Evolutionary conservation across 2,797 vertebrate genomes (phyloP).

Genomic region (Dromococcyx pavoninus): DNA sequence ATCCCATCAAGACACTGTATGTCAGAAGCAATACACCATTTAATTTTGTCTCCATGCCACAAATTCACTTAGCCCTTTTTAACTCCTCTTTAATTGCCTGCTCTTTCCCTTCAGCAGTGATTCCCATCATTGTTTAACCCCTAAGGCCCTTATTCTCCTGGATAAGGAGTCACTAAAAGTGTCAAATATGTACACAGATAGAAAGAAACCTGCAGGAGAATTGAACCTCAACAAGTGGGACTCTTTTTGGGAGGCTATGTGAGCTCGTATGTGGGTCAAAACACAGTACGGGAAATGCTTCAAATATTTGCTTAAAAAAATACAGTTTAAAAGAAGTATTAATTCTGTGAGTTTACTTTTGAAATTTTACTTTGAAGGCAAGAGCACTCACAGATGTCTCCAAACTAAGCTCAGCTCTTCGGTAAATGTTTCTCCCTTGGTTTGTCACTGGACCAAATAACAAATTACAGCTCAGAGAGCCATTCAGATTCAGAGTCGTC

Average conservation of each 20-base stretch:
- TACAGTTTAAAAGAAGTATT: neutral
- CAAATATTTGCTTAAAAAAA: neutral
- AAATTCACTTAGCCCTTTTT: neutral
- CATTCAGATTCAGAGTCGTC: neutral
- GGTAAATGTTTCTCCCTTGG: neutral
- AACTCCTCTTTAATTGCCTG: accelerated
- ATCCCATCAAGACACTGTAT: neutral
- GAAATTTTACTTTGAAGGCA: neutral
- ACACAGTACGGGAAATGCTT: accelerated
- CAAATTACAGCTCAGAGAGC: neutral
- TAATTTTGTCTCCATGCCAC: neutral
- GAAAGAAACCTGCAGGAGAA: neutral
- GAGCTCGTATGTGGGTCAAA: neutral
- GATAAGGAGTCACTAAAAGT: neutral
- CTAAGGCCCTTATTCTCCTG: neutral
- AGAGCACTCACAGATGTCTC: neutral
- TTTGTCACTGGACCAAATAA: neutral
- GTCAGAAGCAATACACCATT: neutral
- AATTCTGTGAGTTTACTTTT: neutral
- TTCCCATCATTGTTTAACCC: neutral
- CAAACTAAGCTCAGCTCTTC: neutral
- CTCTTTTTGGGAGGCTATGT: neutral
- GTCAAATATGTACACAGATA: accelerated
- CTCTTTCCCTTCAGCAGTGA: neutral
- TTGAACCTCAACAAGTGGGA: accelerated